phyloP scores from a whole-genome alignment of 2,888 invertebrate species.

The Dascillus cervinus region DNA sequence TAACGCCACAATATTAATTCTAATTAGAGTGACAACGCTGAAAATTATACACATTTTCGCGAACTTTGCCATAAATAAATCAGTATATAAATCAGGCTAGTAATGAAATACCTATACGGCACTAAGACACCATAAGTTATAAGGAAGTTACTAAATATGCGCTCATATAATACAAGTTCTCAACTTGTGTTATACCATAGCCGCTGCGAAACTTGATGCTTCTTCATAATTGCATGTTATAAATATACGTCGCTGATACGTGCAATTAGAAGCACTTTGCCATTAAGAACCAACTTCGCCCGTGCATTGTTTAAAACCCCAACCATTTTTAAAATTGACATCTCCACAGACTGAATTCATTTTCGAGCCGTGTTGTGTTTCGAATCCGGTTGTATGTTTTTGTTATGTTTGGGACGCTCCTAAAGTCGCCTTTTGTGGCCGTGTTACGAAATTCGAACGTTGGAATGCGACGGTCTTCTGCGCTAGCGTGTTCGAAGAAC shows the following conservation, averaged over 20 bases:
- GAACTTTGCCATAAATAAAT: constrained; percentile 7
- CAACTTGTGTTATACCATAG: too few relatives aligned
- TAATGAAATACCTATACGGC: constrained; percentile 43
- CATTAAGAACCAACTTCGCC: too few relatives aligned
- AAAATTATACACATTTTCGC: constrained; percentile 10
- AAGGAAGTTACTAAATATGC: constrained; percentile 20
- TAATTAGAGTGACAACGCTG: constrained; percentile 5
- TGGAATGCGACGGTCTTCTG: constrained; percentile 12
- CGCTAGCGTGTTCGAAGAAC: constrained; percentile 6
- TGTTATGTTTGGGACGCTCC: constrained; percentile 1
- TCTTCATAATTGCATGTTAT: too few relatives aligned
- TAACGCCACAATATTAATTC: constrained; percentile 5
- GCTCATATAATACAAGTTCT: constrained; percentile 13
- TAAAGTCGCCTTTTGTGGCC: constrained; percentile 7
- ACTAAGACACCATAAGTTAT: constrained; percentile 10
- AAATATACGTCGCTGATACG: too few relatives aligned
- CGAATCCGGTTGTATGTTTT: constrained; percentile 2
- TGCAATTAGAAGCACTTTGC: too few relatives aligned
- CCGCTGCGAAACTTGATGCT: too few relatives aligned
- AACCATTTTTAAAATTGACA: too few relatives aligned
- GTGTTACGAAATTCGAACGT: constrained; percentile 9
- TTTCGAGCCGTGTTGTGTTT: too few relatives aligned
- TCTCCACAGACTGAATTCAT: too few relatives aligned
- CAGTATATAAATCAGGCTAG: constrained; percentile 36
- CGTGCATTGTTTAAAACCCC: too few relatives aligned